phyloP scores from a whole-genome alignment of 2,113 vertebrate genomes.

The Cheirogaleus medius region DNA sequence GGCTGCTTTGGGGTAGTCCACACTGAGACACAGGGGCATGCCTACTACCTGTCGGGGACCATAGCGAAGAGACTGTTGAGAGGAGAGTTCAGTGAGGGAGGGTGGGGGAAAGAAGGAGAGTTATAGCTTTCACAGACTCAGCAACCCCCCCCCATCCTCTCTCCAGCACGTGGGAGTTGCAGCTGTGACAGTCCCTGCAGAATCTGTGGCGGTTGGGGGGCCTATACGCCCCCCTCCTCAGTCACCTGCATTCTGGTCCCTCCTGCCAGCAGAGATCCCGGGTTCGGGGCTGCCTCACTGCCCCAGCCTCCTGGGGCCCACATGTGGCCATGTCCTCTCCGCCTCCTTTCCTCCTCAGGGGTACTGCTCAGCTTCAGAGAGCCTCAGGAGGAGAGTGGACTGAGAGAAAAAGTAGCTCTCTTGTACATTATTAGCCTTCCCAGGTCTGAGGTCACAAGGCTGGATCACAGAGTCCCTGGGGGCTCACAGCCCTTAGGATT shows the following conservation, averaged over 20 bases:
- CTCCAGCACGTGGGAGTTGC: not conserved
- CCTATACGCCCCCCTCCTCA: rapidly evolving
- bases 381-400: not conserved
- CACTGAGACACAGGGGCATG: not conserved
- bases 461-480: not conserved
- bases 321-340: not conserved
- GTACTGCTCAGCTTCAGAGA: not conserved
- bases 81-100: not conserved
- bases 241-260: not conserved
- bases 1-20: not conserved
- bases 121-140: not conserved
- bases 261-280: not conserved
- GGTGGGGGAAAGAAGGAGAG: no score
- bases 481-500: not conserved
- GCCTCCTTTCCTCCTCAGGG: not conserved
- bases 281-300: not conserved
- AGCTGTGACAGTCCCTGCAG: not conserved
- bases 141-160: not conserved
- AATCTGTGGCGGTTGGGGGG: no score
- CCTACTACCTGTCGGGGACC: not conserved
- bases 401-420: not conserved
- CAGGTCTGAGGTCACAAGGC: not conserved
- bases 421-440: not conserved
- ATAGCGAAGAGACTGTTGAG: not conserved
- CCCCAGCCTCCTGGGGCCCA: not conserved